phyloP scores from a whole-genome alignment of 2,113 vertebrate species.

The Ammospiza caudacuta region DNA sequence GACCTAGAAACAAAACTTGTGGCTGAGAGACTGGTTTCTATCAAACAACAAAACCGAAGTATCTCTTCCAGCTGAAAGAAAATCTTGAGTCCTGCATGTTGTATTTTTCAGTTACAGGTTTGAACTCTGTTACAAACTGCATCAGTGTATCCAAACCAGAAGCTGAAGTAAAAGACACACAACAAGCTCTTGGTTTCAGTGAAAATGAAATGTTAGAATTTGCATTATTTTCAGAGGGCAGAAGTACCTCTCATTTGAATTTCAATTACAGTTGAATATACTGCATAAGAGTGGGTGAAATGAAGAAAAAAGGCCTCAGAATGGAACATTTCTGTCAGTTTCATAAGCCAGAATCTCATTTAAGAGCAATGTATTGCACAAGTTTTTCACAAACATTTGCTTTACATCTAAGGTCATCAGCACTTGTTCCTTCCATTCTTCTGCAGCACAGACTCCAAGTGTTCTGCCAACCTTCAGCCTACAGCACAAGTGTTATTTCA shows the following conservation, averaged over 20 bases:
- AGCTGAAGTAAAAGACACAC: background rate
- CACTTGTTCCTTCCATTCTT: background rate
- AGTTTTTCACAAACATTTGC: background rate
- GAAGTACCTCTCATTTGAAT: background rate
- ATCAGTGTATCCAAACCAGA: background rate
- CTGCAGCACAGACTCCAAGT: background rate
- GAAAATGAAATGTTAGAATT: background rate
- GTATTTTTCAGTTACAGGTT: background rate
- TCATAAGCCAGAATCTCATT: background rate
- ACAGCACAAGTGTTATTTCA: background rate
- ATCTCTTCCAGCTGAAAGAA: background rate
- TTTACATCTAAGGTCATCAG: background rate
- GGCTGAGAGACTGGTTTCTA: background rate
- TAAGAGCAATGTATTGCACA: background rate
- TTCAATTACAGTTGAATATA: background rate
- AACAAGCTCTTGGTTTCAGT: background rate
- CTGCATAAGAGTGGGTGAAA: background rate
- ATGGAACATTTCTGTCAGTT: background rate
- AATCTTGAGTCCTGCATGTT: rapidly evolving
- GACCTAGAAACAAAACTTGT: background rate
- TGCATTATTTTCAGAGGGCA: background rate
- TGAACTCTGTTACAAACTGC: background rate
- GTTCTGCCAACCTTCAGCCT: background rate
- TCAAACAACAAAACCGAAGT: background rate
- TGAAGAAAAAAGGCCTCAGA: background rate